Conservation (phyloP, 2,113 vertebrate species). For the Leptobrachium ailaonicum region DNA sequence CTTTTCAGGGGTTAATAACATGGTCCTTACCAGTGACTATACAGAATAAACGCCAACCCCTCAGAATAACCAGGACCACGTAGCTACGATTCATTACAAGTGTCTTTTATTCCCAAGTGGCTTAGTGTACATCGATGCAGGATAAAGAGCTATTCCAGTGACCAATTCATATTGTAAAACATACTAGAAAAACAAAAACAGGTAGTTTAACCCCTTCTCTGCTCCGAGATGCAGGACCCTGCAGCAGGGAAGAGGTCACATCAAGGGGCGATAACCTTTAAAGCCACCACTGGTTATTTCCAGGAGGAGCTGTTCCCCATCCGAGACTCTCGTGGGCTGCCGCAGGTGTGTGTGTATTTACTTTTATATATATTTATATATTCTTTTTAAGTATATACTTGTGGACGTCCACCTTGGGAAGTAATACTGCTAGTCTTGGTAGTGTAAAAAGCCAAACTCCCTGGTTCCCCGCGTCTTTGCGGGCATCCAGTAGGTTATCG, state of each 20-base stretch:
- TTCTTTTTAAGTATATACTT: slow-evolving; percentile 32
- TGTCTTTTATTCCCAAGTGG: slow-evolving; percentile 44
- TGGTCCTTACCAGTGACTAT: too few relatives aligned
- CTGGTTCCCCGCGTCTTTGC: slow-evolving; percentile 48
- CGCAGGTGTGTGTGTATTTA: slow-evolving; percentile 29
- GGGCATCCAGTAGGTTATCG: slow-evolving; percentile 50
- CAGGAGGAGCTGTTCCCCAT: neutral
- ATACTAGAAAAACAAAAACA: slow-evolving; percentile 23
- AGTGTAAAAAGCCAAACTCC: slow-evolving; percentile 38
- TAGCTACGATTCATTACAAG: slow-evolving; percentile 30
- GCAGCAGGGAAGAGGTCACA: slow-evolving; percentile 26
- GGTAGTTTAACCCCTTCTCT: slow-evolving; percentile 11
- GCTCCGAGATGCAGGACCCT: slow-evolving; percentile 23
- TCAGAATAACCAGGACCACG: slow-evolving; percentile 2
- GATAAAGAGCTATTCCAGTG: slow-evolving; percentile 39
- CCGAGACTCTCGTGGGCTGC: slow-evolving; percentile 1
- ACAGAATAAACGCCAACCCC: too few relatives aligned
- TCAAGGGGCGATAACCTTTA: slow-evolving; percentile 28
- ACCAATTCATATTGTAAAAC: slow-evolving; percentile 40
- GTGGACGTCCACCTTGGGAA: slow-evolving; percentile 37
- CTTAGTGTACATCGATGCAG: slow-evolving; percentile 32
- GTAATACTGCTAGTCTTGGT: slow-evolving; percentile 37
- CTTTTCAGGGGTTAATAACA: too few relatives aligned
- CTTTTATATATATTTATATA: slow-evolving; percentile 19
- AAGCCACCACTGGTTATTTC: slow-evolving; percentile 13